Percentiles rank a stretch among this genome's conserved stretches.
Evolutionary conservation across 2,888 invertebrate genomes (phyloP).

Genomic region (Troilus luridus): DNA sequence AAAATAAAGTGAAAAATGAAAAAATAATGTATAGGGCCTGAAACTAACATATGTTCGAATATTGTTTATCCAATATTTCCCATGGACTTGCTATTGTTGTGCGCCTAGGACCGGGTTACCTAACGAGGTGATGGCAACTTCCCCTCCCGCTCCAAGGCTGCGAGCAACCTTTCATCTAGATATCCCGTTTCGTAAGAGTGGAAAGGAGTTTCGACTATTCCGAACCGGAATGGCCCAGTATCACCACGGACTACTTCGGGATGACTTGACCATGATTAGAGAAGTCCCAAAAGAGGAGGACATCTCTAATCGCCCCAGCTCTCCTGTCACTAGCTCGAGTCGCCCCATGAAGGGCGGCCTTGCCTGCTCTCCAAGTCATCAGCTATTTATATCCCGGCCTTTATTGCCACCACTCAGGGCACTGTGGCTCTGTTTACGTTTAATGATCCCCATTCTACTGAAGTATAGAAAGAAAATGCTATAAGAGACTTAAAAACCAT

Average conservation of each 20-base stretch:
- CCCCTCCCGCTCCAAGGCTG: constrained; percentile 20
- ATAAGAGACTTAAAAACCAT: too few species aligned
- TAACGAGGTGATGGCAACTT: constrained; percentile 6
- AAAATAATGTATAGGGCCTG: background rate
- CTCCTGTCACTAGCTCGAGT: background rate
- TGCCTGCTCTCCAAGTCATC: constrained; percentile 23
- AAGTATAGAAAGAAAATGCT: too few species aligned
- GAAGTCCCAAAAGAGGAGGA: background rate
- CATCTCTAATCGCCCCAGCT: background rate
- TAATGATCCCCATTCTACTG: too few species aligned
- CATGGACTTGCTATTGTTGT: background rate
- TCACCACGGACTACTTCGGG: background rate
- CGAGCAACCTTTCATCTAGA: background rate
- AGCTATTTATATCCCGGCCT: background rate
- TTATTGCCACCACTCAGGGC: background rate
- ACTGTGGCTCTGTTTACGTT: background rate
- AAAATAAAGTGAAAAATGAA: too few species aligned
- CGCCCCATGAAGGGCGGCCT: background rate
- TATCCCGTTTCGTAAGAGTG: constrained; percentile 3
- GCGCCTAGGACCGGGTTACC: background rate
- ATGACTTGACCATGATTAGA: too few species aligned
- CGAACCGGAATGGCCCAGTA: background rate
- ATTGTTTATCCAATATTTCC: background rate
- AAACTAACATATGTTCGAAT: background rate
- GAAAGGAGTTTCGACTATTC: background rate